Evolutionary conservation across 2,797 vertebrate genomes (phyloP).

Genomic region (Adelosebastes latens): DNA sequence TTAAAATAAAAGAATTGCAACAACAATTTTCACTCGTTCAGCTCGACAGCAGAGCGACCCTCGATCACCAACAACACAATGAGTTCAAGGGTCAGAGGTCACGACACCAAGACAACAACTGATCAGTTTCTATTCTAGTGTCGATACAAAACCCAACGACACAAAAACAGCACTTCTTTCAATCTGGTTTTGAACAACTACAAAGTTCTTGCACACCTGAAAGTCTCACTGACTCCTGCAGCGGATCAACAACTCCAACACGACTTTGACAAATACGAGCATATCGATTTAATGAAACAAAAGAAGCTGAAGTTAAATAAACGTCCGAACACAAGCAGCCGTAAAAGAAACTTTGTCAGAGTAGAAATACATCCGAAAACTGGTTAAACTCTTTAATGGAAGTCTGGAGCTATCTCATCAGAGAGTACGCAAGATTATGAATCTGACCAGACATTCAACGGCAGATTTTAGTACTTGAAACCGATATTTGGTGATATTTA

Average conservation of each 20-base stretch:
- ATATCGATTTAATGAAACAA: too few relatives aligned
- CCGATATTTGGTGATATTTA: neutral
- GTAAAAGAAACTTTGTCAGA: neutral
- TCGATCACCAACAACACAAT: neutral
- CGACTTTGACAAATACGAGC: neutral
- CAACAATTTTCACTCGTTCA: rapidly evolving
- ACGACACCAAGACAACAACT: neutral
- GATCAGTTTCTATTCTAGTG: neutral
- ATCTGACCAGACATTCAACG: neutral
- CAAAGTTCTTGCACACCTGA: neutral
- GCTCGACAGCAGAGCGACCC: too few relatives aligned
- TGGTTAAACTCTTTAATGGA: too few relatives aligned
- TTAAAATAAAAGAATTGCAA: too few relatives aligned
- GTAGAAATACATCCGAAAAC: too few relatives aligned
- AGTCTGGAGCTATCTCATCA: neutral
- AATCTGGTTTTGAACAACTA: neutral
- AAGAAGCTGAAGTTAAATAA: neutral
- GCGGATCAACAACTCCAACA: neutral
- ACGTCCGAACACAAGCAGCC: neutral
- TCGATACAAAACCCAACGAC: neutral
- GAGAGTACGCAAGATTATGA: neutral
- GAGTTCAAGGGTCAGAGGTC: neutral
- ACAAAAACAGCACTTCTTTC: neutral
- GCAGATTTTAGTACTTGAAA: neutral
- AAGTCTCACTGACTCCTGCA: neutral